Conservation (phyloP, 2,888 invertebrate species). For the Lasioglossum malachurum region DNA sequence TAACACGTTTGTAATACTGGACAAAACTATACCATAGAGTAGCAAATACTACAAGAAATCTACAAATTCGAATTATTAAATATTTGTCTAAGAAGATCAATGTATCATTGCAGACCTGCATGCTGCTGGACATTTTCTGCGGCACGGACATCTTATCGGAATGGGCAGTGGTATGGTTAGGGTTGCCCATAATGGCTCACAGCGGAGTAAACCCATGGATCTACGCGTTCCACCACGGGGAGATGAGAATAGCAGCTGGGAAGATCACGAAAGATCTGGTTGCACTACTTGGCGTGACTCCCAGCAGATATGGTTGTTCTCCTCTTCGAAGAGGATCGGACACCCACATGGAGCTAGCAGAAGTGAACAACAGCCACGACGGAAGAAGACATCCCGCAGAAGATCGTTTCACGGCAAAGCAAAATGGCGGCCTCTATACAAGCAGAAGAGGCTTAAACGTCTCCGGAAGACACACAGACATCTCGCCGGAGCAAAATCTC, state of each 20-base stretch:
- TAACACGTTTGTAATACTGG: no score
- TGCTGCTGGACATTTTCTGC: slow-evolving; percentile 86
- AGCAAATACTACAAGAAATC: neutral
- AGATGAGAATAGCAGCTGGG: slow-evolving; percentile 87
- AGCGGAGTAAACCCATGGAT: slow-evolving; percentile 89
- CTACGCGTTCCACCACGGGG: slow-evolving; percentile 88
- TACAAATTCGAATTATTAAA: neutral
- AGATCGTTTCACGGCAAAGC: slow-evolving; percentile 80
- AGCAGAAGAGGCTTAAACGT: slow-evolving; percentile 74
- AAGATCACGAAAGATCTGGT: slow-evolving; percentile 86
- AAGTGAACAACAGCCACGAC: slow-evolving; percentile 79
- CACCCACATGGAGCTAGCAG: slow-evolving; percentile 79
- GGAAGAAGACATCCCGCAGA: slow-evolving; percentile 76
- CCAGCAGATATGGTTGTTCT: slow-evolving; percentile 81
- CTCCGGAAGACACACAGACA: slow-evolving; percentile 74
- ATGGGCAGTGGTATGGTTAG: slow-evolving; percentile 87
- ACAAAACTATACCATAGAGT: neutral
- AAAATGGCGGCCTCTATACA: slow-evolving; percentile 70
- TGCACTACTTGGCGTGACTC: slow-evolving; percentile 82
- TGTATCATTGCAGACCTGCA: slow-evolving; percentile 84
- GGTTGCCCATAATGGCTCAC: slow-evolving; percentile 87
- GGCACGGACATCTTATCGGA: slow-evolving; percentile 86
- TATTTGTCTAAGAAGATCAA: neutral
- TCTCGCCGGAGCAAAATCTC: slow-evolving; percentile 77
- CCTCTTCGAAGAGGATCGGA: slow-evolving; percentile 79